Base-by-base conservation (phyloP, 2,797 vertebrate species). In the Rhincodon typus region DNA sequence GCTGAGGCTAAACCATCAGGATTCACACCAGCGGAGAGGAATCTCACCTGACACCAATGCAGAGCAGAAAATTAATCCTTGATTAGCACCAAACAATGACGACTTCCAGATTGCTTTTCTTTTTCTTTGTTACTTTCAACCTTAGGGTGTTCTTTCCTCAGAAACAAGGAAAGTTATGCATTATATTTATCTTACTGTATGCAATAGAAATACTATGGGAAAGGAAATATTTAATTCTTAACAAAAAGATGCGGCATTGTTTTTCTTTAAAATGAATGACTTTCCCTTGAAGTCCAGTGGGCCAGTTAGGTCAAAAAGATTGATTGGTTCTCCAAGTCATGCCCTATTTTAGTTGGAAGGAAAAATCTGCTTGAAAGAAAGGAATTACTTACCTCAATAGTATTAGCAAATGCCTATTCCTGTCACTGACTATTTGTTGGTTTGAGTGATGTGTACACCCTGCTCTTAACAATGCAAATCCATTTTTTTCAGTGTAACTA, bases 401-500 rank as follows among this genome's bases (percentile, higher is more conserved):
- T 67, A 93, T 93, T 42, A 93, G 23, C 21, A 21, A n/a, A 62
- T 42, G 66, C 67, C 69, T 93, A 93, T 93, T 69, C n/a, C 69
- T 93, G 69, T 42, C 90, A 42, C n/a, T 25, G 66, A 69, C 4
- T 42, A 66, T 67, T 38, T 42, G 62, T 69, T 93, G 66, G n/a
- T 69, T 21, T 50, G 62, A 69, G n/a, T 93, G 90, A 69, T 93
- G 90, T 93, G 62, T 13, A 93, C 69, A 93, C 17, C 90, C 90
- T 67, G 66, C 69, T 93, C 62, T 93, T 42, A 27, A 62, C 21
- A 69, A 93, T 93, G 90, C 69, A 93, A 93, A 93, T 69, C 66
- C 38, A 38, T 21, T 42, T 93, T 46, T 93, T 93, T 93, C 66
- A 23, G 23, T 69, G 90, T 93, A 69, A 93, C 69, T 84, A 84